Evolutionary conservation across 2,797 vertebrate species (phyloP).

Genomic region (Eulemur rubriventer): DNA sequence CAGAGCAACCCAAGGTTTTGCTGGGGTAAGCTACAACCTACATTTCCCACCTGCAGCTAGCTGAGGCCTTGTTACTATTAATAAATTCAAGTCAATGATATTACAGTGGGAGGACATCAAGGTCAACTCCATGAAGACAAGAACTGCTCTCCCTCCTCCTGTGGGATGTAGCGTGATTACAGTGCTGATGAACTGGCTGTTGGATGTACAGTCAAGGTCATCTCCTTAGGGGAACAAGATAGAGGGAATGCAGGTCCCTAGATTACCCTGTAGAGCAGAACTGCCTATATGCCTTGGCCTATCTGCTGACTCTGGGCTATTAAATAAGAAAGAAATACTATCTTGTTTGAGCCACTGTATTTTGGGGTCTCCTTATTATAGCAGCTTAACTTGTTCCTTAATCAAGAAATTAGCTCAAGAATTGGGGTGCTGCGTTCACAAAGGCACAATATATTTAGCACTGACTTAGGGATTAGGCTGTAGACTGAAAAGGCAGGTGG

Average conservation of each 20-base stretch:
- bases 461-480: neutral
- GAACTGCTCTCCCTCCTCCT: neutral
- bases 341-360: neutral
- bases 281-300: neutral
- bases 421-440: neutral
- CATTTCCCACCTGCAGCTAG: neutral
- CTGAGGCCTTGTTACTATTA: neutral
- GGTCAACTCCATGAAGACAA: neutral
- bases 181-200: neutral
- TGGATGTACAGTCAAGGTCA: neutral
- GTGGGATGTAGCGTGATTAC: neutral
- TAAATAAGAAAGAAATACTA: neutral
- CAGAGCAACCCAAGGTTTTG: neutral
- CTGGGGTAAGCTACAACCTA: neutral
- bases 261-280: neutral
- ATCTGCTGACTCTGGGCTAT: neutral
- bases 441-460: neutral
- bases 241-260: neutral
- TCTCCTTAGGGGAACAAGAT: neutral
- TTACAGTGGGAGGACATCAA: neutral
- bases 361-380: neutral
- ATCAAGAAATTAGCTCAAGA: neutral
- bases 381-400: neutral
- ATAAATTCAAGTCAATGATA: neutral
- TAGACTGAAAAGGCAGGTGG: neutral